A percentile compares a stretch with the other conserved stretches of the same genome.
Conservation (phyloP, 2,113 vertebrate species). For the Oxyruncus cristatus region DNA sequence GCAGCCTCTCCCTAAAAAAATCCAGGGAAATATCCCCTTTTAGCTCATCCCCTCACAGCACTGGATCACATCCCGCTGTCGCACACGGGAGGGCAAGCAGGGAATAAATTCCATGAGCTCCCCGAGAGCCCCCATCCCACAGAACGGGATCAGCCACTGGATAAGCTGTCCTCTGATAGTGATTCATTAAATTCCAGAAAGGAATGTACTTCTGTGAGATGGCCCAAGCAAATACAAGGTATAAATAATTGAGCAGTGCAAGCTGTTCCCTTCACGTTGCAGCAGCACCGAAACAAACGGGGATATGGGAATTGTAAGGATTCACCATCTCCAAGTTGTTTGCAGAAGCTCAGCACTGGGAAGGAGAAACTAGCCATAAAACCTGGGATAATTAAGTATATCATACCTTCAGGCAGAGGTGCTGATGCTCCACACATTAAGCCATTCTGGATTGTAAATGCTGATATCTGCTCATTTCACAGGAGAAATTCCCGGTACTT, state of each 20-base stretch:
- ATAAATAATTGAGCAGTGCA: background rate
- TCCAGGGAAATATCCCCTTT: background rate
- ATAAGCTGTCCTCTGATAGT: background rate
- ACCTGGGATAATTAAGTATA: background rate
- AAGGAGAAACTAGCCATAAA: accelerated
- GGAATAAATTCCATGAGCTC: background rate
- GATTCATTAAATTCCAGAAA: background rate
- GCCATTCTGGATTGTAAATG: accelerated
- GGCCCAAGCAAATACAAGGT: background rate
- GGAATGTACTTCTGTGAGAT: background rate
- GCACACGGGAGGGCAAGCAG: background rate
- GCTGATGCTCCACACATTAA: background rate
- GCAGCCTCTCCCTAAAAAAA: background rate
- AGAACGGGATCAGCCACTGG: background rate
- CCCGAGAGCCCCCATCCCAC: background rate
- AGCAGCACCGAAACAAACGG: background rate
- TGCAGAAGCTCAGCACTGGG: background rate
- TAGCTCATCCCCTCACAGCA: background rate
- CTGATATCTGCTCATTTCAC: background rate
- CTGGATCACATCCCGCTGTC: too few relatives aligned
- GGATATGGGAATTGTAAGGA: background rate
- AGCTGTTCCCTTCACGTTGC: background rate
- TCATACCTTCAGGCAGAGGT: background rate
- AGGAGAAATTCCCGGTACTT: background rate
- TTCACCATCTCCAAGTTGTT: background rate